Evolutionary conservation across 2,113 vertebrate species (phyloP), one percentile per base, ranked within the genome.

Genomic region (Callorhinus ursinus): DNA sequence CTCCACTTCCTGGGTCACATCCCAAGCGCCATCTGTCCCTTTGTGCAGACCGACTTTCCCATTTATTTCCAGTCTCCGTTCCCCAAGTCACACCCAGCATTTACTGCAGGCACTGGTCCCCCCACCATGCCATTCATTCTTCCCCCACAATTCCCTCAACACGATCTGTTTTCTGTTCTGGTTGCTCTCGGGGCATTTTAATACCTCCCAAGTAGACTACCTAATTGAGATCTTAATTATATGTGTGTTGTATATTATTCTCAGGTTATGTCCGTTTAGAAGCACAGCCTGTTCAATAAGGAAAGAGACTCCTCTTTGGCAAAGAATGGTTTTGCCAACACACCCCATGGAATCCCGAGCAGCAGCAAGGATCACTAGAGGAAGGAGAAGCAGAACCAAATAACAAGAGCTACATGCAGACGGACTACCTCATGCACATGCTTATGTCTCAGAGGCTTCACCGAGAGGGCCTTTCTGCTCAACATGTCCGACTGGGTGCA

Each of bases 371-470:
- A 55, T 82, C 57, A 71, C 28, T 86, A 51, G 36, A 31, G 46
- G 31, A 55, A 82, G 22, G 94, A 33, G 53, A 63, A 61, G 57
- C 9, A 82, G 61, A 83, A 89, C 76, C 16, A 61, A 71, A 74
- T 61, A 16, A 61, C 16, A 59, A 86, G 53, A 69, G 10, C 21
- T 57, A 79, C 65, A 51, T 4, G 4, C 1, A 92, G 71, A 87
- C 1, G 19, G 71, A 12, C 85, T 98, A 99, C 99, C 98, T 99
- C 95, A 76, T 99, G 97, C 51, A 99, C 95, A 97, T 98, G 99
- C 71, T 99, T 99, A 57, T 99, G 99, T 76, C 99, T 99, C 97
- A 99, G 98, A 59, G 99, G 99, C 18, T 98, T 98, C 77, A 99
- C 99, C 80, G 96, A 99, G 77, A 98, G 96, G 91, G 99, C 99